phyloP scores from a whole-genome alignment of 2,113 vertebrate genomes.

The Halcyon senegalensis region DNA sequence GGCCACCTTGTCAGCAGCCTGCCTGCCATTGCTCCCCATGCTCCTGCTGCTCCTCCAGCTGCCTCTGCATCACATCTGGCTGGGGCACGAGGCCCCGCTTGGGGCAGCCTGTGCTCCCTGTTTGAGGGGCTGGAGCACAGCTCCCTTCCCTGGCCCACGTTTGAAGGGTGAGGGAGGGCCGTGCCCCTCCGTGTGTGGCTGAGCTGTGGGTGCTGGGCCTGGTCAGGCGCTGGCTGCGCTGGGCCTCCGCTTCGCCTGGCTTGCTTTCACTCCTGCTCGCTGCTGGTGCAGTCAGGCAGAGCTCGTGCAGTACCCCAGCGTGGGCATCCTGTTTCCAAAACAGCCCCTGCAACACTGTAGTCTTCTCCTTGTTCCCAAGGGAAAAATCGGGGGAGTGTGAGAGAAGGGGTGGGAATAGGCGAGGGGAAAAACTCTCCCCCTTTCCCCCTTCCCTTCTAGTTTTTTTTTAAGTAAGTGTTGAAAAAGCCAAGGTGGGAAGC shows the following conservation, averaged over 20 bases:
- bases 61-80: neutral
- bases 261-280: neutral
- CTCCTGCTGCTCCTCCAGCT: neutral
- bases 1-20: neutral
- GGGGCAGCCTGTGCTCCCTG: neutral
- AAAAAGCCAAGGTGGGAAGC: neutral
- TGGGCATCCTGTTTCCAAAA: conserved; percentile 28
- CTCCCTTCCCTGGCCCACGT: neutral
- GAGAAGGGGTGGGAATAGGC: neutral
- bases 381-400: fast-evolving
- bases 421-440: neutral
- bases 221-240: fast-evolving
- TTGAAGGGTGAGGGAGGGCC: no score
- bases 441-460: fast-evolving
- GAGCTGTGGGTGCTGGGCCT: fast-evolving
- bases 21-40: neutral
- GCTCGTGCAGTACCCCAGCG: fast-evolving
- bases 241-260: neutral
- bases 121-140: fast-evolving
- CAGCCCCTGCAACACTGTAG: neutral
- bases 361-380: neutral
- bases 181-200: fast-evolving
- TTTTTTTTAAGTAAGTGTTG: neutral
- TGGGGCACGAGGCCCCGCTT: fast-evolving
- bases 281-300: neutral